Evolutionary conservation across 2,113 vertebrate genomes (phyloP).

Genomic region (Sander vitreus): DNA sequence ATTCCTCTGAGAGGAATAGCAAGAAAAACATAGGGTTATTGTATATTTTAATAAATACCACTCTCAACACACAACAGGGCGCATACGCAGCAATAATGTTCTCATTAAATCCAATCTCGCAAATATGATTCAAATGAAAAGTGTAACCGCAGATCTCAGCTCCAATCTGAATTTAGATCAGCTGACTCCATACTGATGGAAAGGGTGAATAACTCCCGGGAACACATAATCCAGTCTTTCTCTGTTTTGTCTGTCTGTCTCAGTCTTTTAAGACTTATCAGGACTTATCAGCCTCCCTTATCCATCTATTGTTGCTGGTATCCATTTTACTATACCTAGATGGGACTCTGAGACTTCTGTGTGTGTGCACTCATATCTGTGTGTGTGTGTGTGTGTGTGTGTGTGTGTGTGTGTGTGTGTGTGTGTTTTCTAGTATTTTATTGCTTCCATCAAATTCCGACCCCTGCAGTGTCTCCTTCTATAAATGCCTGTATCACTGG

Average conservation of each 20-base stretch:
- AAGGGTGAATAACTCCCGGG: constrained; percentile 20
- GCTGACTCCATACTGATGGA: constrained; percentile 4
- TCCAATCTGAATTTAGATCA: constrained; percentile 42
- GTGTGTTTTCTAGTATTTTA: constrained; percentile 14
- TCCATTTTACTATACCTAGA: constrained; percentile 43
- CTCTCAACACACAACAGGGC: background rate
- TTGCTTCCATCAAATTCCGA: constrained; percentile 58
- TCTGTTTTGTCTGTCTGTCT: constrained; percentile 19
- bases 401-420: background rate
- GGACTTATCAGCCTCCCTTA: constrained; percentile 43
- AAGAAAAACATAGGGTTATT: background rate
- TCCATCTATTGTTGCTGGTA: constrained; percentile 50
- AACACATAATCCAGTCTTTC: constrained; percentile 48
- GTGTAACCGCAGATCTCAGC: constrained; percentile 8
- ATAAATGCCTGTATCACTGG: constrained; percentile 55
- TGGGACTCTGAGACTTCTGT: constrained; percentile 20
- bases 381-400: background rate
- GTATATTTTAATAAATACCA: constrained; percentile 1
- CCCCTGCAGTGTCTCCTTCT: constrained; percentile 52
- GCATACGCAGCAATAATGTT: background rate
- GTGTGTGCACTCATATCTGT: background rate
- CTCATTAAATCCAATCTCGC: constrained; percentile 32
- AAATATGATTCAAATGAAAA: constrained; percentile 33
- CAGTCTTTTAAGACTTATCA: constrained; percentile 39
- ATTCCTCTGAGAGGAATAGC: background rate